A percentile compares a stretch with the other conserved stretches of the same genome.
Conservation (phyloP, 2,797 vertebrate species). For the Pteronotus mesoamericanus region DNA sequence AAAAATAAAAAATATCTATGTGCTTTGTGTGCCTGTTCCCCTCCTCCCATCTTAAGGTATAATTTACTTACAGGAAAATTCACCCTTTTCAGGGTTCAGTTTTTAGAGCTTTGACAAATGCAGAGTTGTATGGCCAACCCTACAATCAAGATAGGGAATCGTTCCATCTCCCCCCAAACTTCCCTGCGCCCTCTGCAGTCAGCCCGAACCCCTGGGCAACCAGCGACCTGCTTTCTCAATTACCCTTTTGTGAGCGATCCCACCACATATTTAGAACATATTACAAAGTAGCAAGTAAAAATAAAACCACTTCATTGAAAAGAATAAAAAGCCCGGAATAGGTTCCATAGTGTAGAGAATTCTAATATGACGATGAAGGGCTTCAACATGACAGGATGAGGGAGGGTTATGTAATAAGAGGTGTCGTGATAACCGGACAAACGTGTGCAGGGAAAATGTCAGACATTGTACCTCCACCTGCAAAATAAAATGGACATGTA, state of each 20-base stretch:
- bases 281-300: constrained; percentile 29
- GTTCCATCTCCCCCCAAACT: not conserved
- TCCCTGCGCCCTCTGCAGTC: no score
- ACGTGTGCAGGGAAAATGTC: not conserved
- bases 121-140: not conserved
- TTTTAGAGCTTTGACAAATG: not conserved
- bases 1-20: no score
- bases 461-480: not conserved
- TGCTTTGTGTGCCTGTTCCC: not conserved
- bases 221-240: not conserved
- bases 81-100: not conserved
- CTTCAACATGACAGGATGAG: not conserved
- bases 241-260: not conserved
- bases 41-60: not conserved
- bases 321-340: not conserved
- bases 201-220: not conserved
- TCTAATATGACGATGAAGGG: not conserved
- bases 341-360: not conserved
- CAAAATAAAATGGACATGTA: not conserved
- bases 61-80: constrained; percentile 1
- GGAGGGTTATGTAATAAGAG: not conserved
- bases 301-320: not conserved
- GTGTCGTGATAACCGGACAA: not conserved
- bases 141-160: not conserved
- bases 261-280: not conserved